Evolutionary conservation across 2,888 invertebrate species (phyloP), one percentile per base, ranked within the genome.

Genomic region (Lapara coniferarum): DNA sequence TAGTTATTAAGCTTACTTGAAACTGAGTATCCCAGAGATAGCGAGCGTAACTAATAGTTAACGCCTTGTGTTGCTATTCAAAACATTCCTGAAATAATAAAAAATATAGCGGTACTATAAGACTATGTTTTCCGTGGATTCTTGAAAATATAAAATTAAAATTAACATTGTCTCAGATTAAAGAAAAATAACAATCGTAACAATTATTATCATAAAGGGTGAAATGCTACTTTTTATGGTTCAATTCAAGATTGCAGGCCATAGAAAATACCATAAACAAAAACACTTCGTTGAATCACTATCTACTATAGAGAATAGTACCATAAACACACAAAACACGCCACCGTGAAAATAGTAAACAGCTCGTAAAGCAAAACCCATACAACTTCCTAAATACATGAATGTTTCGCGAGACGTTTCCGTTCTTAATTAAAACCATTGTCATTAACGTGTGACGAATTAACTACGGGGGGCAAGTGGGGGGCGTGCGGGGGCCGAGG

Each of bases 361-460:
- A 66, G 37, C 51, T 66, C 53, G 52, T 66, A 66, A 66, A 66
- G 53, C 66, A 37, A 69, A 63, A 52, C 59, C 53, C 58, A 58
- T 44, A 73, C 71, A 69, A 69, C 72, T 73, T 72, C 69, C 68
- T 71, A 67, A 81, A 78, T 80, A 79, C 81, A 77, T 74, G 71
- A 75, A 79, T 76, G 80, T 82, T 84, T 82, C 78, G 80, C 81
- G 80, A 82, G 74, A 78, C 83, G 77, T 85, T 88, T 89, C 86
- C 85, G 82, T 79, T 85, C 78, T 82, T 90, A 92, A 93, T 92
- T 93, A 92, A 92, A 92, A 86, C 81, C 88, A 88, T 89, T 91
- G 91, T 92, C 91, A 90, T 92, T 92, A 91, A 76, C 81, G 83
- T 88, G 90, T 92, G 91, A 92, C 92, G 91, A 91, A 92, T 92